Conservation (phyloP, 2,113 vertebrate species). For the Eretmochelys imbricata region DNA sequence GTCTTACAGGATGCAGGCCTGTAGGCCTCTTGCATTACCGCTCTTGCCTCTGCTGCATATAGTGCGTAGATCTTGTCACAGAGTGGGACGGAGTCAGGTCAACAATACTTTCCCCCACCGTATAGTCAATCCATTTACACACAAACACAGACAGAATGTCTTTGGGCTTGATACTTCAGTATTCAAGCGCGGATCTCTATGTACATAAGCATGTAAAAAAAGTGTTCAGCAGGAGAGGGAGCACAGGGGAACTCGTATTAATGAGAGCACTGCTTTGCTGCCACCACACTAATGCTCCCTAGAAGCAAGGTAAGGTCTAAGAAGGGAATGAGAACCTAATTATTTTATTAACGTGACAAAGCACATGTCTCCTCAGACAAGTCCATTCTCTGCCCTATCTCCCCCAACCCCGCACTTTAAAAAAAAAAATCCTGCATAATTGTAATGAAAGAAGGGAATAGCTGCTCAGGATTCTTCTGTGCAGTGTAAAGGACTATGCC, state of each 20-base stretch:
- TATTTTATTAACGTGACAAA: background rate
- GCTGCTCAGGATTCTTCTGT: background rate
- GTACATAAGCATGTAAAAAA: background rate
- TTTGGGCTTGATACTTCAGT: background rate
- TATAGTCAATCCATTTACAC: background rate
- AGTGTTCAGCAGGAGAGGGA: constrained; percentile 7
- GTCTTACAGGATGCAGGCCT: no score
- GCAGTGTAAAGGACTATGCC: background rate
- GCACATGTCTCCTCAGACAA: background rate
- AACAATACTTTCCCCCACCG: no score
- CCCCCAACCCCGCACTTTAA: background rate
- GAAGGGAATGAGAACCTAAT: background rate
- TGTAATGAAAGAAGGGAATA: background rate
- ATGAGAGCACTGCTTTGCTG: constrained; percentile 15
- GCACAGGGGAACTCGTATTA: constrained; percentile 1
- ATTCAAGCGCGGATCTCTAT: background rate
- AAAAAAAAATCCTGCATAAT: background rate
- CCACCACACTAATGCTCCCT: background rate
- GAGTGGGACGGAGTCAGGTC: no score
- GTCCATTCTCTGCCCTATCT: rapidly evolving
- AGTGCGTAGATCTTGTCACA: no score
- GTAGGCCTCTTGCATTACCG: no score
- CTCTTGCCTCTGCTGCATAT: no score
- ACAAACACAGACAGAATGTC: background rate
- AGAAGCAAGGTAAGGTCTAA: background rate